These are phyloP conservation scores for Bucco capensis DNA, from an alignment of 2,113 vertebrate species.

Conservation along the genomic window DNA sequence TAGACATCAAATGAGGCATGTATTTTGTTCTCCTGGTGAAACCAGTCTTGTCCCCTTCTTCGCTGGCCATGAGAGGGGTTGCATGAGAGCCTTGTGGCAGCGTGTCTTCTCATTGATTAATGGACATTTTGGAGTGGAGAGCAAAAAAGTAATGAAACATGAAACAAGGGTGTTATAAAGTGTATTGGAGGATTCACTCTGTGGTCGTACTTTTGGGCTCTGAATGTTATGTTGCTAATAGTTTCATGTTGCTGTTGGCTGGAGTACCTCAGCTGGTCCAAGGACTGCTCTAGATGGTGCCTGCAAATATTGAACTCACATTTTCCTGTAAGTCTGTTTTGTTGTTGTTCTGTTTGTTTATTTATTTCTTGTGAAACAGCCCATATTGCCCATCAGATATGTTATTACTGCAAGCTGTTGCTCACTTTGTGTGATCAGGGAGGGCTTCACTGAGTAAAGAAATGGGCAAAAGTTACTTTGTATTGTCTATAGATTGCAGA, in stretches of 20 bases:
- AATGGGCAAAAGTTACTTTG: background rate
- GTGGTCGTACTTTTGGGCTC: background rate
- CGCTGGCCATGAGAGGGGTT: background rate
- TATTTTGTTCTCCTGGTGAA: background rate
- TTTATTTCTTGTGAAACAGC: background rate
- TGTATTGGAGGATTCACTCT: background rate
- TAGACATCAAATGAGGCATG: background rate
- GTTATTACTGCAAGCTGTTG: background rate
- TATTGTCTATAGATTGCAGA: background rate
- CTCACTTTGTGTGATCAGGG: background rate
- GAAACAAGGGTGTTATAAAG: background rate
- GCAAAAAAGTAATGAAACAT: background rate
- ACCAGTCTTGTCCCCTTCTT: background rate
- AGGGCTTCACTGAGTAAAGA: background rate
- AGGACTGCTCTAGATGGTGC: background rate
- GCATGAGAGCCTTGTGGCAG: background rate
- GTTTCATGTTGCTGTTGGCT: background rate
- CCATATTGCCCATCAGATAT: background rate
- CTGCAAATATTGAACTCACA: background rate
- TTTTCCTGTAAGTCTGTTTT: background rate
- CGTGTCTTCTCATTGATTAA: background rate
- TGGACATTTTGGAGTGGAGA: background rate
- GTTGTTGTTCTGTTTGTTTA: too few species aligned
- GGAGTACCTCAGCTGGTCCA: background rate
- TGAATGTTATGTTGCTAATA: background rate